Percentiles rank a stretch among this genome's conserved stretches.
Evolutionary conservation across 2,888 invertebrate genomes (phyloP).

Genomic region (Xylota sylvarum): DNA sequence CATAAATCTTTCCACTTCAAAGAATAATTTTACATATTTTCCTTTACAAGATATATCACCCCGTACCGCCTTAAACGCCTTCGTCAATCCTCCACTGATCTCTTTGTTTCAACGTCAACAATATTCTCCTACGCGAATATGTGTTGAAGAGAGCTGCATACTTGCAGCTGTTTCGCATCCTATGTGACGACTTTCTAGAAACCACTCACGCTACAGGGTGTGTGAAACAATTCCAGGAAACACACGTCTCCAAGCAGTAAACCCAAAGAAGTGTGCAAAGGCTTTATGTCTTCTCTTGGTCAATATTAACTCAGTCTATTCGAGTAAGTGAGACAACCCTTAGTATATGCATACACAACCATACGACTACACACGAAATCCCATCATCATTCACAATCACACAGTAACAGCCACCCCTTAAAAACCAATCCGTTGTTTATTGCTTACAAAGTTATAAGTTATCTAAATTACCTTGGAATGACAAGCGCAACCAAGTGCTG

Average conservation of each 20-base stretch:
- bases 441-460: conserved; percentile 58
- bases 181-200: background rate
- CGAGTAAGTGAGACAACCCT: conserved; percentile 5
- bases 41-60: no score
- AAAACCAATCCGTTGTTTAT: conserved; percentile 13
- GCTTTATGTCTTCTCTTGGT: background rate
- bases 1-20: no score
- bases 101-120: background rate
- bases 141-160: background rate
- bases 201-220: conserved; percentile 21
- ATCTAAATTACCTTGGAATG: conserved; percentile 70
- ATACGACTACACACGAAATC: conserved; percentile 4
- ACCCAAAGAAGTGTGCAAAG: background rate
- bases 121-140: background rate
- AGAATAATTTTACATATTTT: no score
- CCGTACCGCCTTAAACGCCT: background rate
- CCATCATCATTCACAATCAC: conserved; percentile 12
- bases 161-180: background rate
- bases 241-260: background rate
- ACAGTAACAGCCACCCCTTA: background rate
- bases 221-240: background rate
- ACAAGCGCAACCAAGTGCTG: conserved; percentile 53
- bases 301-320: conserved; percentile 17
- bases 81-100: background rate
- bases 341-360: conserved; percentile 24